phyloP scores from a whole-genome alignment of 2,113 vertebrate species.

The Mustelus asterias region DNA sequence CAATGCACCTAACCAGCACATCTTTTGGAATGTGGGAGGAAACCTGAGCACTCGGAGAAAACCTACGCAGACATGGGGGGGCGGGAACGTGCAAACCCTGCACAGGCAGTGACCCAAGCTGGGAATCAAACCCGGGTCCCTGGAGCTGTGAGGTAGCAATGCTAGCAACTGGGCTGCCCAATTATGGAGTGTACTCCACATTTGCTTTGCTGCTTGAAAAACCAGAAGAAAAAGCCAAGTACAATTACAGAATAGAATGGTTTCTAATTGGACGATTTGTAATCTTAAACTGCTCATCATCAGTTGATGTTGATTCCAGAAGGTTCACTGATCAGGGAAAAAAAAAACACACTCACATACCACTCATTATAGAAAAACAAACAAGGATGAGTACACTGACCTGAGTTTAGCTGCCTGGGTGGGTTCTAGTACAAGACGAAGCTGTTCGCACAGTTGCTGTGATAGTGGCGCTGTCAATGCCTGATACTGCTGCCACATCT shows the following conservation, averaged over 20 bases:
- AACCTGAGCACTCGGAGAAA: too few species aligned
- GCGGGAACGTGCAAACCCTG: too few species aligned
- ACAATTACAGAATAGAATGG: neutral
- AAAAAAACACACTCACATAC: neutral
- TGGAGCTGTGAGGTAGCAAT: too few species aligned
- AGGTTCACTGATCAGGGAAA: neutral
- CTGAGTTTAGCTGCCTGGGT: constrained; percentile 87
- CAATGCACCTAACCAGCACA: too few species aligned
- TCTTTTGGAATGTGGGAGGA: too few species aligned
- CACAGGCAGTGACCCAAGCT: too few species aligned
- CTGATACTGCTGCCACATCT: constrained; percentile 89
- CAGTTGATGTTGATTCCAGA: neutral
- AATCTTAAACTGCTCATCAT: neutral
- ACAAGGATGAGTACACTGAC: constrained; percentile 52
- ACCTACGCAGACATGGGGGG: too few species aligned
- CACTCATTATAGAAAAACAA: neutral
- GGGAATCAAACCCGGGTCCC: too few species aligned
- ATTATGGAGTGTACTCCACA: neutral
- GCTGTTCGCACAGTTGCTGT: constrained; percentile 92
- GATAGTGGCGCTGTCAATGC: constrained; percentile 80
- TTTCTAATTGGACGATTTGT: neutral
- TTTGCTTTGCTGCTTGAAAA: neutral
- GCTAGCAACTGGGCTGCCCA: too few species aligned
- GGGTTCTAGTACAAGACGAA: constrained; percentile 87
- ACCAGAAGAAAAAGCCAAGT: neutral